phyloP scores from a whole-genome alignment of 2,797 vertebrate genomes.

The Valencia hispanica region DNA sequence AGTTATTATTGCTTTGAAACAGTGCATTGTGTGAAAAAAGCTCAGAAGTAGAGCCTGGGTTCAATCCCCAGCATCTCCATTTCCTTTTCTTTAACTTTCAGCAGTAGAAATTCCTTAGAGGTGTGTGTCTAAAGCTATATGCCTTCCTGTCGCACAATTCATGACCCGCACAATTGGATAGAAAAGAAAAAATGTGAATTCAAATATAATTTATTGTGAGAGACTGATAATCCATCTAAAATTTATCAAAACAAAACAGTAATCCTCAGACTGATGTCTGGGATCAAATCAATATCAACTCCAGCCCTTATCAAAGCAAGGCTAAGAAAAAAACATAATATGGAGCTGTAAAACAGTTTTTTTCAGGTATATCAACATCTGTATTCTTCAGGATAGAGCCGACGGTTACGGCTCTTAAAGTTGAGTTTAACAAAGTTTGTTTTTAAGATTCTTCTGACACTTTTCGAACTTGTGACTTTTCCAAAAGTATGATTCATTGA shows the following conservation, averaged over 20 bases:
- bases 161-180: not conserved
- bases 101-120: not conserved
- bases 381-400: not conserved
- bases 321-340: not conserved
- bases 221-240: not conserved
- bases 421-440: not conserved
- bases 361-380: not conserved
- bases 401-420: not conserved
- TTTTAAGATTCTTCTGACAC: not conserved
- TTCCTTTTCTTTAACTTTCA: not conserved
- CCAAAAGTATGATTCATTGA: constrained; percentile 2
- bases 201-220: not conserved
- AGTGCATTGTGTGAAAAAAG: not conserved
- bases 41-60: constrained; percentile 20
- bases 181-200: not conserved
- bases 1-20: not conserved
- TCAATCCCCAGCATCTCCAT: constrained; percentile 18
- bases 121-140: not conserved
- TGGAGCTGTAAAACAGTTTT: not conserved
- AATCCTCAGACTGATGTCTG: not conserved
- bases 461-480: not conserved
- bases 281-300: not conserved
- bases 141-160: not conserved
- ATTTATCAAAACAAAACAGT: not conserved
- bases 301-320: not conserved